Conservation (phyloP, 2,797 vertebrate genomes). For the Ctenopoma multispine region DNA sequence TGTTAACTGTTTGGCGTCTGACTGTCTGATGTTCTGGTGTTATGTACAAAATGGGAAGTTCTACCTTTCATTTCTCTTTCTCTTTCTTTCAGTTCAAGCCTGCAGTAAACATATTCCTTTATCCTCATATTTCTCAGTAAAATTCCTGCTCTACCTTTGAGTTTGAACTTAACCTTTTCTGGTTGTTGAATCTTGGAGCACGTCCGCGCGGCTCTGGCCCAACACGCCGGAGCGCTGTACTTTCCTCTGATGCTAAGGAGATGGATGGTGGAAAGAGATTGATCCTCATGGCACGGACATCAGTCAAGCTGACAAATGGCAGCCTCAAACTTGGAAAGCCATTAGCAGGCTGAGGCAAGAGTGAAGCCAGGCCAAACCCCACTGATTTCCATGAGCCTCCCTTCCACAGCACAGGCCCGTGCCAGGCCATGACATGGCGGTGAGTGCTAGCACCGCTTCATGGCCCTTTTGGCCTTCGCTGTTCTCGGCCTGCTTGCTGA, state of each 20-base stretch:
- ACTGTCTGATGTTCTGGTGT: too few relatives aligned
- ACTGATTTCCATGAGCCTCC: conserved; percentile 62
- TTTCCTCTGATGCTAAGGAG: conserved; percentile 60
- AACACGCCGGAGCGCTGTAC: conserved; percentile 25
- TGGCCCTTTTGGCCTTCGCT: conserved; percentile 46
- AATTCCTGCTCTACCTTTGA: conserved; percentile 9
- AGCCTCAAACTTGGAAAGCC: conserved; percentile 63
- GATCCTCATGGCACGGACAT: conserved; percentile 66
- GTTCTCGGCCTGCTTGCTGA: conserved; percentile 44
- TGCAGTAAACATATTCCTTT: conserved; percentile 10
- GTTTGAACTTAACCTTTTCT: conserved; percentile 29
- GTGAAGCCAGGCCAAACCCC: conserved; percentile 51
- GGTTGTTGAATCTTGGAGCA: conserved; percentile 18
- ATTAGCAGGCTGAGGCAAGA: conserved; percentile 61
- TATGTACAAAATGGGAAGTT: too few relatives aligned
- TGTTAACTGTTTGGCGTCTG: too few relatives aligned
- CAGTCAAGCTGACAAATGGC: conserved; percentile 71
- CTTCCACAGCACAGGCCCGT: conserved; percentile 45
- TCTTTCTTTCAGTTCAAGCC: too few relatives aligned
- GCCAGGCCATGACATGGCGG: conserved; percentile 56
- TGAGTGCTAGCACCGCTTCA: conserved; percentile 46
- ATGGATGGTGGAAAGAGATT: conserved; percentile 63
- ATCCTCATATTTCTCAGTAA: not conserved
- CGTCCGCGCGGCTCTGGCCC: conserved; percentile 21
- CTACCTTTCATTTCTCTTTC: too few relatives aligned